These are phyloP conservation scores for Caenorhabditis sp. DNA, from an alignment of 2,888 invertebrate genomes.

Conservation along the genomic window DNA sequence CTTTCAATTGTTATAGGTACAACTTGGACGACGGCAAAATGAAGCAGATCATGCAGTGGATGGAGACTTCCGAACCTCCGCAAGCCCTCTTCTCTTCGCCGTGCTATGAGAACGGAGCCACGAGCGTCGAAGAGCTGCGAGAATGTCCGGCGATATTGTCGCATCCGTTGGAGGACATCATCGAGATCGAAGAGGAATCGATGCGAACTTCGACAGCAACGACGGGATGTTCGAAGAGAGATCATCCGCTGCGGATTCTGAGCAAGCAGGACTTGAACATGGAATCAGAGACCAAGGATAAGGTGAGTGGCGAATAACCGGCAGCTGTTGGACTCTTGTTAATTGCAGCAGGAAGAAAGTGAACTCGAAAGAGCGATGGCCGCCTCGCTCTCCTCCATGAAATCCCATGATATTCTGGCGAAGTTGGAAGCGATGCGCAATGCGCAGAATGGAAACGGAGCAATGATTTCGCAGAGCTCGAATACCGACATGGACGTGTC, in stretches of 20 bases:
- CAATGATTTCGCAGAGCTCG: slow-evolving; percentile 32
- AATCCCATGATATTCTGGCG: slow-evolving; percentile 73
- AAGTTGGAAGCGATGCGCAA: slow-evolving; percentile 63
- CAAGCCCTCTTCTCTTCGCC: slow-evolving; percentile 44
- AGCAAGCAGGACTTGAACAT: slow-evolving; percentile 60
- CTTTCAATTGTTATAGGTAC: slow-evolving; percentile 50
- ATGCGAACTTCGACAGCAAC: slow-evolving; percentile 52
- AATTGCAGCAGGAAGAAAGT: slow-evolving; percentile 50
- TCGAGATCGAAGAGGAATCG: slow-evolving; percentile 72
- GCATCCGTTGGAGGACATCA: slow-evolving; percentile 72
- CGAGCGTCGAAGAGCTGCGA: slow-evolving; percentile 34
- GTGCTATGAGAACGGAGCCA: slow-evolving; percentile 35
- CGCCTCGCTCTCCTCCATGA: slow-evolving; percentile 73
- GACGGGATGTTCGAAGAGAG: slow-evolving; percentile 45
- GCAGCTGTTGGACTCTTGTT: too few relatives aligned
- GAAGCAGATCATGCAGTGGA: slow-evolving; percentile 67
- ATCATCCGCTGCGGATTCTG: slow-evolving; percentile 64
- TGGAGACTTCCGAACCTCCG: slow-evolving; percentile 63
- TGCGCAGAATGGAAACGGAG: slow-evolving; percentile 12
- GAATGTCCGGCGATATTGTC: slow-evolving; percentile 62
- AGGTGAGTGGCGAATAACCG: slow-evolving; percentile 13
- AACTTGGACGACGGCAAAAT: slow-evolving; percentile 66
- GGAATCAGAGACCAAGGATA: slow-evolving; percentile 39
- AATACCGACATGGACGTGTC: slow-evolving; percentile 56
- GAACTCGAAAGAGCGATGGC: slow-evolving; percentile 84